Conservation (phyloP, 2,888 invertebrate genomes). For the Fragum whitleyi region DNA sequence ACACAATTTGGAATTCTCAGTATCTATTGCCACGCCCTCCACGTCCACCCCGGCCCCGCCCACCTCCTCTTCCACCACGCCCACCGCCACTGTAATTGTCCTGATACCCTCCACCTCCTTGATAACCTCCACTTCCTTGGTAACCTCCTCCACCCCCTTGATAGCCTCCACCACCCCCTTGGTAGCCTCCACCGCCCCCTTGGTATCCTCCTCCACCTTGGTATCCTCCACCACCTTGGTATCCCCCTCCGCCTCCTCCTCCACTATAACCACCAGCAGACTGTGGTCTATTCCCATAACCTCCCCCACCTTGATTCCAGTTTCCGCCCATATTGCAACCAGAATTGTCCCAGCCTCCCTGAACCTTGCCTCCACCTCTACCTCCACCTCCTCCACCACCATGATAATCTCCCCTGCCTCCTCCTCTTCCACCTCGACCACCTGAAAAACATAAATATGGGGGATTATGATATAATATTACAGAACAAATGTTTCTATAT, state of each 20-base stretch:
- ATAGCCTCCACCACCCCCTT: conserved; percentile 54
- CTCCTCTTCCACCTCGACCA: conserved; percentile 76
- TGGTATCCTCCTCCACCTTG: conserved; percentile 47
- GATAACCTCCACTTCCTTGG: conserved; percentile 59
- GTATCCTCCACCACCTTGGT: conserved; percentile 57
- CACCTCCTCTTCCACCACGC: conserved; percentile 58
- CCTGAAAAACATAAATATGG: too few species aligned
- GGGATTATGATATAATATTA: not conserved
- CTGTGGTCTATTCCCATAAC: conserved; percentile 67
- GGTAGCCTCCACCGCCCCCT: conserved; percentile 57
- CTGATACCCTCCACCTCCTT: conserved; percentile 44
- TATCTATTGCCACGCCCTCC: conserved; percentile 52
- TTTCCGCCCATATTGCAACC: conserved; percentile 75
- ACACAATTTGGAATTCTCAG: conserved; percentile 15
- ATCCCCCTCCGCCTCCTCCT: conserved; percentile 58
- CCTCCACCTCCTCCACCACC: conserved; percentile 46
- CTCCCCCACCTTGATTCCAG: conserved; percentile 80
- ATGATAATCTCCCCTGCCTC: conserved; percentile 64
- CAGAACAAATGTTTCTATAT: too few species aligned
- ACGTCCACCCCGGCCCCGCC: conserved; percentile 57
- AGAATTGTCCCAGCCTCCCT: conserved; percentile 76
- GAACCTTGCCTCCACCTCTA: conserved; percentile 76
- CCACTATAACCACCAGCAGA: conserved; percentile 76
- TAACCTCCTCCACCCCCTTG: conserved; percentile 56
- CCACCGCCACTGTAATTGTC: conserved; percentile 34